Evolutionary conservation across 1,140 invertebrate species (phyloP), one percentile per base, ranked within the genome.

Genomic region (Drosophila jambulina): DNA sequence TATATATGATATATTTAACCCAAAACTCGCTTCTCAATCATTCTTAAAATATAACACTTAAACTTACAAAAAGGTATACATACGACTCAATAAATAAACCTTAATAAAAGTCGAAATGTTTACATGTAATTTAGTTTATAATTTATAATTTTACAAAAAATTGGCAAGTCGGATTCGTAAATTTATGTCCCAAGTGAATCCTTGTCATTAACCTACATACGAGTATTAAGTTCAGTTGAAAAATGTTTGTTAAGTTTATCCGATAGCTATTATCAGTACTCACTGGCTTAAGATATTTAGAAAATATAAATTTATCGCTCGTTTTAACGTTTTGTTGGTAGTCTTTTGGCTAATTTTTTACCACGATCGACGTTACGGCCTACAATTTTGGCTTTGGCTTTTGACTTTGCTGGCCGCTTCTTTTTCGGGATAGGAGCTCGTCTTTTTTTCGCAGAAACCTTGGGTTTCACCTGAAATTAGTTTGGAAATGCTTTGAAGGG

Each of bases 111-210:
- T 29, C 8, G 0, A 10, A 29, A 29, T 9, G 9, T 27, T n/a
- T 29, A 27, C 23, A 51, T 15, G 3, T 13, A 19, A n/a, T 29
- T 32, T 13, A 13, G 19, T 19, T 29, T 29, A 19, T 32, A 32
- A 51, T 51, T 51, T 51, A 19, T 10, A n/a, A 51, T 53, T 34
- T 32, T 29, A 7, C 3, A 32, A 51, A 51, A 51, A 32, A 12
- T 6, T 29, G 15, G 25, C 25, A 49, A 12, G 25, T 29, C 8
- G 1, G 25, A 27, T 49, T 6, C 25, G 6, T 1, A 12, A 29
- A 29, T 29, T n/a, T 1, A 1, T 49, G 29, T 49, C 48, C 25
- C 4, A 48, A 27, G 4, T 1, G 4, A n/a, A 3, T 12, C 17
- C 25, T 27, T n/a, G 2, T 29, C 25, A 23, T 15, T 4, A 2